Percentiles rank a stretch among this genome's conserved stretches.
Conservation (phyloP, 2,888 invertebrate genomes). For the Eupithecia pulchellata region DNA sequence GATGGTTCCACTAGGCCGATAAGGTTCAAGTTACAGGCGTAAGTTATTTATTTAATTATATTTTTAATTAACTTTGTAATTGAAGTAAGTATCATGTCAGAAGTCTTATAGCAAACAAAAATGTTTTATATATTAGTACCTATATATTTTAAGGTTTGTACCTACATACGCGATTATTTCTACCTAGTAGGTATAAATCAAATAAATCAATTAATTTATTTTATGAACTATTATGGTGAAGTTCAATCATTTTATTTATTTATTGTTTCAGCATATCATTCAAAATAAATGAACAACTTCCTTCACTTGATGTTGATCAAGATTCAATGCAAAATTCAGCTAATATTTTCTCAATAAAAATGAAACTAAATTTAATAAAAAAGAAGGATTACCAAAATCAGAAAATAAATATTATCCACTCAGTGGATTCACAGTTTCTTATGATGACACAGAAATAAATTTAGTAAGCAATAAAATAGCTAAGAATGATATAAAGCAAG, state of each 20-base stretch:
- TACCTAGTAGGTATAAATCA: background rate
- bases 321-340: background rate
- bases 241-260: background rate
- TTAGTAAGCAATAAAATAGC: background rate
- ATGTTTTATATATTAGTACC: no score
- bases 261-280: conserved; percentile 26
- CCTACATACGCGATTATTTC: no score
- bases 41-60: conserved; percentile 14
- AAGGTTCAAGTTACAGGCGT: conserved; percentile 28
- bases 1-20: conserved; percentile 15
- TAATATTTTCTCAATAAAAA: background rate
- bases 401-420: conserved; percentile 25
- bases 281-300: conserved; percentile 23
- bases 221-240: background rate
- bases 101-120: no score
- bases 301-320: conserved; percentile 8
- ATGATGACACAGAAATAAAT: background rate
- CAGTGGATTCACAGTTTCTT: conserved; percentile 25
- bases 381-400: background rate
- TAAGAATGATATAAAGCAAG: background rate
- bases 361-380: background rate
- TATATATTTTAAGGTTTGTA: no score
- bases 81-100: no score
- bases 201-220: no score
- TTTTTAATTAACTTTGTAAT: no score